A percentile compares a stretch with the other conserved stretches of the same genome.
These are phyloP conservation scores for Andricus curvator DNA, from an alignment of 2,888 invertebrate genomes.

Conservation along the genomic window DNA sequence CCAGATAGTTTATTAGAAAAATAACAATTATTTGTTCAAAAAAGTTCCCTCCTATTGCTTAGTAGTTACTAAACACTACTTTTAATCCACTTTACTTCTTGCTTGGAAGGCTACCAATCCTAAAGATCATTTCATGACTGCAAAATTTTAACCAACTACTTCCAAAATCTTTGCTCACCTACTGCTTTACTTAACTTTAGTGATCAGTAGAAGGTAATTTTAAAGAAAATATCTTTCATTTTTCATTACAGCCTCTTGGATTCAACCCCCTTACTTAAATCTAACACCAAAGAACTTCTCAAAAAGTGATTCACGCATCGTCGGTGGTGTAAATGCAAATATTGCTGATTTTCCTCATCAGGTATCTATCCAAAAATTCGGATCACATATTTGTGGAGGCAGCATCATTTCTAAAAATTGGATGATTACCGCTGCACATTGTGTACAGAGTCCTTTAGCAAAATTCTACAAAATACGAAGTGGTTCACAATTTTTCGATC, in stretches of 20 bases:
- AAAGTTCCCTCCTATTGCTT: no score
- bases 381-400: constrained; percentile 81
- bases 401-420: constrained; percentile 79
- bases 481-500: constrained; percentile 76
- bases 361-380: constrained; percentile 60
- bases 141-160: not conserved
- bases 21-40: no score
- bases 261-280: not conserved
- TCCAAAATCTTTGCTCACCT: not conserved
- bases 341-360: constrained; percentile 62
- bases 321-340: constrained; percentile 53
- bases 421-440: constrained; percentile 82
- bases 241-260: constrained; percentile 3
- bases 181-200: not conserved
- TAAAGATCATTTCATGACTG: not conserved
- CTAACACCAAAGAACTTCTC: not conserved
- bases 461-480: constrained; percentile 42
- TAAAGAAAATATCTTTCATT: not conserved
- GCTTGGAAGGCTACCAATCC: not conserved
- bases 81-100: not conserved
- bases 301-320: constrained; percentile 45
- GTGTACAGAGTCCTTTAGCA: constrained; percentile 65
- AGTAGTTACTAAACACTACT: not conserved
- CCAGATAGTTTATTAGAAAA: no score
- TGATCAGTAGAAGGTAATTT: not conserved